Evolutionary conservation across 2,113 vertebrate species (phyloP).

Genomic region (Crotalus horridus): DNA sequence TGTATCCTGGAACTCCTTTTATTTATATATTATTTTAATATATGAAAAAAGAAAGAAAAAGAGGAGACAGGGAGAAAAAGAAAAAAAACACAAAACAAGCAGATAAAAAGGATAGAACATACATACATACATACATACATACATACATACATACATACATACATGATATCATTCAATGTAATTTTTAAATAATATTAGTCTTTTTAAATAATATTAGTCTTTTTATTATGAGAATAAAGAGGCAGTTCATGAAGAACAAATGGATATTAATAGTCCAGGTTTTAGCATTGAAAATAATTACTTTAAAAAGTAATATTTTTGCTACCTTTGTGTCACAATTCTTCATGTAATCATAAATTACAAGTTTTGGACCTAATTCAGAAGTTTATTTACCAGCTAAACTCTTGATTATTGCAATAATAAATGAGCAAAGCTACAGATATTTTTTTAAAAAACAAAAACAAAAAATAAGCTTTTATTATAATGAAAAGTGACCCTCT

Average conservation of each 20-base stretch:
- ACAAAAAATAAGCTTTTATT: not conserved
- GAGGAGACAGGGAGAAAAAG: not conserved
- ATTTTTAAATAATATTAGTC: not conserved
- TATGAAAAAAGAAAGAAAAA: not conserved
- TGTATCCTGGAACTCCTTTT: not conserved
- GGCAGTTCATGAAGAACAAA: not conserved
- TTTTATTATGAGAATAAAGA: not conserved
- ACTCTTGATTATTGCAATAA: not conserved
- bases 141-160: not conserved
- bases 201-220: not conserved
- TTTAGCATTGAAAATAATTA: not conserved
- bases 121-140: not conserved
- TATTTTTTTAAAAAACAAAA: not conserved
- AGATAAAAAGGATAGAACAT: not conserved
- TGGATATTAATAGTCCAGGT: not conserved
- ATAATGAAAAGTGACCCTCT: not conserved
- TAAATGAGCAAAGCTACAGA: not conserved
- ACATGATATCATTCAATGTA: not conserved
- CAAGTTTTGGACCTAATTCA: not conserved
- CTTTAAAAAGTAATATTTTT: not conserved
- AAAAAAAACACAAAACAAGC: not conserved
- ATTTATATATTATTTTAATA: not conserved
- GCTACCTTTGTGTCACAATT: not conserved
- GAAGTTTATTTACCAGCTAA: not conserved
- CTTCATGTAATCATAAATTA: not conserved